Percentiles rank a stretch among this genome's conserved stretches.
Evolutionary conservation across 92 coral and sea anemone genomes (phyloP).

Genomic region (Pocillopora meandrina): DNA sequence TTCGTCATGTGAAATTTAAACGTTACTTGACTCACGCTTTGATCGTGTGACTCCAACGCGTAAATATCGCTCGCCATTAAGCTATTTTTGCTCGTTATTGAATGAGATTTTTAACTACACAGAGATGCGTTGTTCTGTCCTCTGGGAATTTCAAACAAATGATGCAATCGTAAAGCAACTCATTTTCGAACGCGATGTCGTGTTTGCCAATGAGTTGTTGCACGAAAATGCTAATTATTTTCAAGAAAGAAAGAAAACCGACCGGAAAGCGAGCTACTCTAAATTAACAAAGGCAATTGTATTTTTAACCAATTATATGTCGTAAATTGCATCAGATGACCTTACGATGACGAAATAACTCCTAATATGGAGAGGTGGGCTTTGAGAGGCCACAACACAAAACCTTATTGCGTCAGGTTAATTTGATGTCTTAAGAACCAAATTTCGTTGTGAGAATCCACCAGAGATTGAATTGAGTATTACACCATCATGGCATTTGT

Average conservation of each 20-base stretch:
- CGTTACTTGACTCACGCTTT: conserved; percentile 5
- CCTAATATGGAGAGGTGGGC: conserved; percentile 75
- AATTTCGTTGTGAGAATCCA: conserved; percentile 63
- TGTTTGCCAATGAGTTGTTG: conserved; percentile 27
- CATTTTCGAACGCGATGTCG: conserved; percentile 4
- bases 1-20: conserved; percentile 37
- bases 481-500: conserved; percentile 81
- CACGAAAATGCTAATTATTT: conserved; percentile 41
- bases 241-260: conserved; percentile 9
- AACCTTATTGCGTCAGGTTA: conserved; percentile 92
- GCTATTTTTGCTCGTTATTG: neutral
- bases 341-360: conserved; percentile 77
- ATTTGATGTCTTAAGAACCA: conserved; percentile 37
- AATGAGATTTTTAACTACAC: neutral
- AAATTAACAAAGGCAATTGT: conserved; percentile 48
- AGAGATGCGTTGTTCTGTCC: neutral
- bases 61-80: neutral
- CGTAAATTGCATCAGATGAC: conserved; percentile 82
- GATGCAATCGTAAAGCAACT: conserved; percentile 22
- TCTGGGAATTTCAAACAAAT: neutral
- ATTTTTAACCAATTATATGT: conserved; percentile 67
- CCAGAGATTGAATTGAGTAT: conserved; percentile 44
- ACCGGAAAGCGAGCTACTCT: conserved; percentile 35
- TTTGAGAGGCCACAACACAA: conserved; percentile 51
- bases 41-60: conserved; percentile 27